Base-by-base conservation (phyloP, 2,113 vertebrate species). In the Psephotus haematonotus region DNA sequence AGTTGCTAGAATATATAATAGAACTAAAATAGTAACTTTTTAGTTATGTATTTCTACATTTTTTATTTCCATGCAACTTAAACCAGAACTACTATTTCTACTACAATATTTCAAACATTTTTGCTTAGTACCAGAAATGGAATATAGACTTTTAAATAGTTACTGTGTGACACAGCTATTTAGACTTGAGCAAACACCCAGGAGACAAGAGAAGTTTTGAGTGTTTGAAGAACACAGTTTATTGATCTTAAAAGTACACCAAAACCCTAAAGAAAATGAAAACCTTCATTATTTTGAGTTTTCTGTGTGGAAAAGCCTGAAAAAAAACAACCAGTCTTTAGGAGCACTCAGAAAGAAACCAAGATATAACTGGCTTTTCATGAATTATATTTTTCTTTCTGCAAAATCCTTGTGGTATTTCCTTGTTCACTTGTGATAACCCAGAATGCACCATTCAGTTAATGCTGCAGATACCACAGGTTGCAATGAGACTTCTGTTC, bases 261-360 rank as follows among this genome's bases (percentile, higher is more conserved):
- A 9, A 85, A 64, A 55, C 5, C 2, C 11, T 39, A 46, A 63
- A 47, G 1, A 31, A 24, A 52, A 72, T 17, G 6, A 47, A 46
- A 85, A 18, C 2, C 3, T 17, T 62, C 57, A 76, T 49, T 77
- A 19, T 65, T 74, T 52, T 55, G 20, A 44, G 1, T 7, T 47
- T 80, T 75, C 41, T 49, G 3, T 59, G 6, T 28, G 65, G 37
- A 89, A 81, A 86, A 83, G 7, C 6, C 35, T 74, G 18, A 72
- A 50, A 9, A 69, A 28, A 0, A 8, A 50, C 17, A 0, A 17
- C 0, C 3, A 27, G 8, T 6, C 11, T 55, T 50, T 57, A 52
- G 29, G 17, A 82, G 2, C 11, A 79, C 7, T 79, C 6, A 10
- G 24, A 70, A 90, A 71, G 46, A 46, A 86, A 71, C 1, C 5